Evolutionary conservation across 2,797 vertebrate genomes (phyloP).

Genomic region (Tinamus major): DNA sequence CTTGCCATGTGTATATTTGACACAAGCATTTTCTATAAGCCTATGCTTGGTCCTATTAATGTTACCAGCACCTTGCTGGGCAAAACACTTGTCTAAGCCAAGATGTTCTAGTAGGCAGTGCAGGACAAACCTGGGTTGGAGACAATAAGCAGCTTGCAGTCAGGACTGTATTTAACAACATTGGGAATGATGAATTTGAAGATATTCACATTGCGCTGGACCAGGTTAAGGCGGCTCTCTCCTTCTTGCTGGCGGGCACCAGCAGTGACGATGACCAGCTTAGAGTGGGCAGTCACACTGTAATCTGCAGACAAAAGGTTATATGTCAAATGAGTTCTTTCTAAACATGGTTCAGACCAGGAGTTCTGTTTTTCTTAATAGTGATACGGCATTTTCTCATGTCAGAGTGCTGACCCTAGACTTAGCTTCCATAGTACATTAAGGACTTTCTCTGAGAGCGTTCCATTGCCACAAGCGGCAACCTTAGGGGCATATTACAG

Average conservation of each 20-base stretch:
- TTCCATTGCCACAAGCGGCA: neutral
- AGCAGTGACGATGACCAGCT: slow-evolving; percentile 94
- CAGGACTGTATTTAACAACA: slow-evolving; percentile 95
- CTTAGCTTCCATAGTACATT: neutral
- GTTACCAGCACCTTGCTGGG: neutral
- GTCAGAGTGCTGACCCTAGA: neutral
- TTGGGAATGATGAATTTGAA: slow-evolving; percentile 99
- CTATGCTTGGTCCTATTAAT: neutral
- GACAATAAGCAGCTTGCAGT: slow-evolving; percentile 93
- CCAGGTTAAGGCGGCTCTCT: slow-evolving; percentile 96
- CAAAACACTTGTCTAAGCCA: neutral
- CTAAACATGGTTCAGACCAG: neutral
- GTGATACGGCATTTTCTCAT: neutral
- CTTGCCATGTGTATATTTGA: neutral
- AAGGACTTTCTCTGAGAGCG: neutral
- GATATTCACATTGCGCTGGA: slow-evolving; percentile 97
- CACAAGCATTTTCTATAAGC: neutral
- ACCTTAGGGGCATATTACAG: neutral
- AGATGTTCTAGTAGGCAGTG: neutral
- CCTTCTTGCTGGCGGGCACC: slow-evolving; percentile 97
- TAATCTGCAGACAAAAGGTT: slow-evolving; percentile 83
- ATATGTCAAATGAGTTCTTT: neutral
- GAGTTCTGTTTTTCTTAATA: neutral
- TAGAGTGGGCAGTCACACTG: slow-evolving; percentile 93
- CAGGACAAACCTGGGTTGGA: slow-evolving; percentile 92